Conservation (phyloP, 2,113 vertebrate species). For the cattle (Bos taurus) region ARS-UCD2.0 NC_037335.1:46306501-46307000, state of each 20-base stretch:
- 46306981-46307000: background rate
- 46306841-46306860: background rate
- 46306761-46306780: background rate
- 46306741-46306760: conserved; percentile 13
- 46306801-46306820: background rate
- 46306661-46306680: background rate
- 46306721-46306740: background rate
- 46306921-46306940: background rate
- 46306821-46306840: background rate
- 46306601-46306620: background rate
- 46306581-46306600: background rate
- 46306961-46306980: background rate
- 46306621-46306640: background rate
- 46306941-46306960: background rate
- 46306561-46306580: background rate
- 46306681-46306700: background rate
- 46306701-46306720: background rate
- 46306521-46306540: background rate
- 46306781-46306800: background rate
- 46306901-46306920: background rate
- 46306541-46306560: background rate
- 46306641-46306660: background rate
- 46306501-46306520: background rate
- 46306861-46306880: background rate
- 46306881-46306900: background rate